Percentiles rank a stretch among this genome's conserved stretches.
These are phyloP conservation scores for Tuberolachnus salignus DNA, from an alignment of 2,888 invertebrate genomes.

Conservation along the genomic window DNA sequence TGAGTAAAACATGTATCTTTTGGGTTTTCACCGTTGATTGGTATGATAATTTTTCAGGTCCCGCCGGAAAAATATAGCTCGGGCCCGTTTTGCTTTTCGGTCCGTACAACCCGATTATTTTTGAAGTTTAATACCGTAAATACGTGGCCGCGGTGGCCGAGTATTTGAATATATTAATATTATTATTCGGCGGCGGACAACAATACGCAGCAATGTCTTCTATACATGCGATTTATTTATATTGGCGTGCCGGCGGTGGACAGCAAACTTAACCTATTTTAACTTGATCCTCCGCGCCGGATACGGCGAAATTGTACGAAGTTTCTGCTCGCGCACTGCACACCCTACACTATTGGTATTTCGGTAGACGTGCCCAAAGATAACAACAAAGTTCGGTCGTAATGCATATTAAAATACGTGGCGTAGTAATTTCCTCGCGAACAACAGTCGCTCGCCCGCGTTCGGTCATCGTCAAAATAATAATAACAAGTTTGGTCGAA, in stretches of 20 bases:
- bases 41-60: too few relatives aligned
- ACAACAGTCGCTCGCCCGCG: too few relatives aligned
- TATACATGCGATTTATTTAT: not conserved
- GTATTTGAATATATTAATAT: not conserved
- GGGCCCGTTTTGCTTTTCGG: too few relatives aligned
- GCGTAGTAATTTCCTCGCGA: not conserved
- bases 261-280: slow-evolving; percentile 11
- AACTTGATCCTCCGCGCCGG: not conserved
- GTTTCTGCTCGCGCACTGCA: not conserved
- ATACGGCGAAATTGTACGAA: not conserved
- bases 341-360: not conserved
- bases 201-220: not conserved
- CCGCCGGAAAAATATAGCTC: too few relatives aligned
- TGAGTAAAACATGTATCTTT: too few relatives aligned
- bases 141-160: not conserved
- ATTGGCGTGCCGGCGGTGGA: not conserved
- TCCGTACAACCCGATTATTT: not conserved
- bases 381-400: not conserved
- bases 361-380: not conserved
- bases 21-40: too few relatives aligned
- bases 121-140: not conserved
- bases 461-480: too few relatives aligned
- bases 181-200: not conserved
- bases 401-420: not conserved
- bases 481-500: too few relatives aligned